phyloP scores from a whole-genome alignment of 2,888 invertebrate species.

The Ryuthela nishihirai region DNA sequence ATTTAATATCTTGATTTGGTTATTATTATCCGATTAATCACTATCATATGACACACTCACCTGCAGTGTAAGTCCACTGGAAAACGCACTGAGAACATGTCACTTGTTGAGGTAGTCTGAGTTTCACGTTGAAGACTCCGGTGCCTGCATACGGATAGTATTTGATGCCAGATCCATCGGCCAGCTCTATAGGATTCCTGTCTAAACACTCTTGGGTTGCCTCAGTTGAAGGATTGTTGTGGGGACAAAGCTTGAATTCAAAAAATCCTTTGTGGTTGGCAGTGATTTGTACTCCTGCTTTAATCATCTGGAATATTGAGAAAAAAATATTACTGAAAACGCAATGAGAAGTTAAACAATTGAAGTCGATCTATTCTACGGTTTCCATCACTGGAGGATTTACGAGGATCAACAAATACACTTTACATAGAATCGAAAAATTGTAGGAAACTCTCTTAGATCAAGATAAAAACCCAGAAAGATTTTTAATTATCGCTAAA shows the following conservation, averaged over 20 bases:
- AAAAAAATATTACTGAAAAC: too few relatives aligned
- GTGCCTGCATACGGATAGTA: constrained; percentile 35
- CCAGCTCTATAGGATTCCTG: constrained; percentile 61
- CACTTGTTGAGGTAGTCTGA: constrained; percentile 65
- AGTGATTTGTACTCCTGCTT: constrained; percentile 74
- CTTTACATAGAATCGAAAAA: too few relatives aligned
- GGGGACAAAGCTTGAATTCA: constrained; percentile 76
- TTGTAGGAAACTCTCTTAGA: too few relatives aligned
- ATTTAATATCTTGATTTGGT: too few relatives aligned
- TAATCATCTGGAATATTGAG: constrained; percentile 53
- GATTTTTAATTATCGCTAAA: too few relatives aligned
- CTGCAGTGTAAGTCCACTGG: constrained; percentile 51
- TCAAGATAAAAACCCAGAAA: too few relatives aligned
- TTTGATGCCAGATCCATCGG: constrained; percentile 60
- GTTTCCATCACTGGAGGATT: too few relatives aligned
- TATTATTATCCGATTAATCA: too few relatives aligned
- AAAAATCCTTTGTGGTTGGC: constrained; percentile 84
- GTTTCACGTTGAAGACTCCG: constrained; percentile 30
- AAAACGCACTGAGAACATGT: constrained; percentile 50
- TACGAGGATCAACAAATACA: too few relatives aligned
- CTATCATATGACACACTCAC: constrained; percentile 34
- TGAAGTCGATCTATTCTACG: too few relatives aligned
- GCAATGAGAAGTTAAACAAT: too few relatives aligned
- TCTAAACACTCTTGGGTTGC: constrained; percentile 74
- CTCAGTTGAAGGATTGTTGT: constrained; percentile 72